phyloP scores from a whole-genome alignment of 2,113 vertebrate genomes.

The Meleagris gallopavo region DNA sequence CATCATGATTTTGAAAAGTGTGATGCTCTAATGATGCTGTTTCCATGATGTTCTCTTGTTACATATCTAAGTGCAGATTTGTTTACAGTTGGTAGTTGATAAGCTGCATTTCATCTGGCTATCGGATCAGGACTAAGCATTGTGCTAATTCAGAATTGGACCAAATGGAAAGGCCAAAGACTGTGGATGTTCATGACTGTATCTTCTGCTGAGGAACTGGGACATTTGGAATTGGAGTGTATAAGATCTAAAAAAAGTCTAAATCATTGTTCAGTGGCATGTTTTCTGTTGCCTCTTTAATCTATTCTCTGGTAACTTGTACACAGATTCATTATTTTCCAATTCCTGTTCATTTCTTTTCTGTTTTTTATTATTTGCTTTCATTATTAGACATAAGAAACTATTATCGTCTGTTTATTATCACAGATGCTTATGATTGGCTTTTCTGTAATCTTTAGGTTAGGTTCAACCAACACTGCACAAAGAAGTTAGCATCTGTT shows the following conservation, averaged over 20 bases:
- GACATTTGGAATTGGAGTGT: neutral
- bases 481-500: neutral
- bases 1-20: neutral
- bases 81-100: neutral
- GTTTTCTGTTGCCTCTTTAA: neutral
- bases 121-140: neutral
- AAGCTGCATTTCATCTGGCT: neutral
- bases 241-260: neutral
- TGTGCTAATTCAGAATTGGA: neutral
- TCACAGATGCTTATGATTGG: neutral
- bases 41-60: neutral
- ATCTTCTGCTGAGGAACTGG: neutral
- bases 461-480: neutral
- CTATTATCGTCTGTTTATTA: neutral
- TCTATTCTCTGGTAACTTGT: neutral
- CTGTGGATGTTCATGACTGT: neutral
- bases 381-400: neutral
- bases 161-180: neutral
- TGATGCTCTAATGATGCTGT: neutral
- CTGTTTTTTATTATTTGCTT: neutral
- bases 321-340: neutral
- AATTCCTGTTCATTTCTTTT: neutral
- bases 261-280: neutral
- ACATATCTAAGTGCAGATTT: rapidly evolving
- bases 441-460: neutral